These are phyloP conservation scores for Chrysochloris asiatica DNA, from an alignment of 2,113 vertebrate genomes.

Conservation along the genomic window DNA sequence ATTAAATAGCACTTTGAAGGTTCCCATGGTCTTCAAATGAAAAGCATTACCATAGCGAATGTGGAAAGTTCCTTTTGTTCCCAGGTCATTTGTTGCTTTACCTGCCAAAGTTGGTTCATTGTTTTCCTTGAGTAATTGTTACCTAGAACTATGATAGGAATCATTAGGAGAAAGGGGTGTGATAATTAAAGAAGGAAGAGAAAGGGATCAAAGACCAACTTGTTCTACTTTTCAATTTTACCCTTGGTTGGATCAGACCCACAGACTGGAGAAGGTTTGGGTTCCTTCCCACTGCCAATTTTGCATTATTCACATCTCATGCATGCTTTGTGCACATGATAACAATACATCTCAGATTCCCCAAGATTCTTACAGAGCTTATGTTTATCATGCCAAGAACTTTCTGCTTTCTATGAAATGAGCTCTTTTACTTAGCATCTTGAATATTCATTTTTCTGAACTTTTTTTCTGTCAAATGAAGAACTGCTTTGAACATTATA, in stretches of 20 bases:
- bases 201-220: no score
- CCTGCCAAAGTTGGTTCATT: not conserved
- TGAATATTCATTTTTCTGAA: constrained; percentile 78
- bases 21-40: not conserved
- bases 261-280: not conserved
- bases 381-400: constrained; percentile 68
- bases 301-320: not conserved
- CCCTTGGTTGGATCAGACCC: not conserved
- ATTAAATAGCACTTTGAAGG: not conserved
- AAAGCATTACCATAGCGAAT: not conserved
- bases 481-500: constrained; percentile 73
- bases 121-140: constrained; percentile 36
- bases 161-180: not conserved
- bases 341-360: constrained; percentile 31
- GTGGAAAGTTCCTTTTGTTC: not conserved
- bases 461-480: constrained; percentile 75
- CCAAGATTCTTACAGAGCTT: constrained; percentile 47
- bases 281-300: not conserved
- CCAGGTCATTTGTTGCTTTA: not conserved
- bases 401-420: constrained; percentile 81
- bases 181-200: not conserved
- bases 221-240: not conserved
- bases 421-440: constrained; percentile 79
- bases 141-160: constrained; percentile 3
- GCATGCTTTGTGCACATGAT: rapidly evolving